phyloP scores from a whole-genome alignment of 2,888 invertebrate genomes.

The Eupithecia pulchellata region DNA sequence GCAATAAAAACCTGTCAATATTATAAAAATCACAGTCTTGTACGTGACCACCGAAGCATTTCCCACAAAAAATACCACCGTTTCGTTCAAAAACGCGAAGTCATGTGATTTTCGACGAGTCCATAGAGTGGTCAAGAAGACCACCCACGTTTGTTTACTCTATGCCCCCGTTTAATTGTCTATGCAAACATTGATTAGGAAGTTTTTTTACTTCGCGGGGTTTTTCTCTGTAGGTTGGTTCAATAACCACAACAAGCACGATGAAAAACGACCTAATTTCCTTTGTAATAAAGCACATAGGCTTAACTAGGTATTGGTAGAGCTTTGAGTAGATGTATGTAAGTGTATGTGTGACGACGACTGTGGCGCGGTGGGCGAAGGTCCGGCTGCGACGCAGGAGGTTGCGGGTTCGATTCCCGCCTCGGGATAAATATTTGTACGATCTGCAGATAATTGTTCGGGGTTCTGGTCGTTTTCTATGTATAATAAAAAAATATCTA shows the following conservation, averaged over 20 bases:
- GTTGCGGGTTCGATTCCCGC: no score
- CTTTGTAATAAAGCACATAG: background rate
- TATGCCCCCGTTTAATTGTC: slow-evolving; percentile 76
- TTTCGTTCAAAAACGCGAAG: slow-evolving; percentile 58
- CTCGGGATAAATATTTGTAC: no score
- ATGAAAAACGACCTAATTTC: background rate
- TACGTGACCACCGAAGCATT: slow-evolving; percentile 40
- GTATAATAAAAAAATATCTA: no score
- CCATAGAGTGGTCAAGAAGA: slow-evolving; percentile 48
- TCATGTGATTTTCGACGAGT: slow-evolving; percentile 62
- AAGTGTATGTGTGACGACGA: no score
- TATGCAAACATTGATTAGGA: slow-evolving; percentile 74
- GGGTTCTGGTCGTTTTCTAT: no score
- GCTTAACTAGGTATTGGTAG: background rate
- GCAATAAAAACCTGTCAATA: slow-evolving; percentile 5
- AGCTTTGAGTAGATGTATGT: background rate
- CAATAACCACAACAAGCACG: background rate
- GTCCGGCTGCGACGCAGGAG: no score
- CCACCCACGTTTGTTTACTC: slow-evolving; percentile 76
- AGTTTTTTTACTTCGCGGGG: slow-evolving; percentile 40
- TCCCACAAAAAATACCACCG: slow-evolving; percentile 38
- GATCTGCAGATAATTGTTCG: no score
- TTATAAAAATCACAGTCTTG: slow-evolving; percentile 5
- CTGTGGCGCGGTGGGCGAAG: no score
- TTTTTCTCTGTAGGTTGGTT: slow-evolving; percentile 46